A percentile compares a stretch with the other conserved stretches of the same genome.
Evolutionary conservation across 2,113 vertebrate species (phyloP).

Genomic region (Oncorhynchus keta): DNA sequence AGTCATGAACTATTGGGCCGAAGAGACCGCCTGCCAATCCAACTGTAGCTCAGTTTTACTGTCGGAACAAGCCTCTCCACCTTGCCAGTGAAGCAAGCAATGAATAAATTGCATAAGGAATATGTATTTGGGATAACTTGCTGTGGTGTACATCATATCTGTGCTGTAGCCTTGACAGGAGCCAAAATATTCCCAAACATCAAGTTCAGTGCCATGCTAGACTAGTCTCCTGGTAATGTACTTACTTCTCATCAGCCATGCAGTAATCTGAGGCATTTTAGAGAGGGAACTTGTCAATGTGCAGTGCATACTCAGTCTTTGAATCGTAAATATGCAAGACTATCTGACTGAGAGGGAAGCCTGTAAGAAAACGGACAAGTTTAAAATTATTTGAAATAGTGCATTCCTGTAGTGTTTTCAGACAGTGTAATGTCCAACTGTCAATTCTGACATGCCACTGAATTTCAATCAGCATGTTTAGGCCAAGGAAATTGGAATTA

Average conservation of each 20-base stretch:
- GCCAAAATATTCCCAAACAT: neutral
- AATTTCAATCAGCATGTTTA: constrained; percentile 36
- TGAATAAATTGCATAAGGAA: constrained; percentile 15
- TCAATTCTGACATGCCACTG: constrained; percentile 30
- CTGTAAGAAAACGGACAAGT: constrained; percentile 13
- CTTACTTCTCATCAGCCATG: neutral
- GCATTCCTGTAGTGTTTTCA: constrained; percentile 28
- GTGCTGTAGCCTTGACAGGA: neutral
- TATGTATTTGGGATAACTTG: neutral
- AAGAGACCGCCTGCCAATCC: neutral
- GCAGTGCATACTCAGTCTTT: neutral
- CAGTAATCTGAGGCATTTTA: neutral
- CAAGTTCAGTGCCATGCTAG: neutral
- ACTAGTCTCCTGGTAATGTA: neutral
- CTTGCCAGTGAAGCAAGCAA: neutral
- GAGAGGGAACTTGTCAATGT: neutral
- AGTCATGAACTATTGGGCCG: neutral
- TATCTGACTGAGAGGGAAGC: neutral
- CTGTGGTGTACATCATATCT: neutral
- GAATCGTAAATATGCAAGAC: neutral
- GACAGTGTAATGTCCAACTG: constrained; percentile 7
- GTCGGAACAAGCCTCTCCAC: neutral
- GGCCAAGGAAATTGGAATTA: constrained; percentile 31
- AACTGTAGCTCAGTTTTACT: neutral
- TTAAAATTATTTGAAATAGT: constrained; percentile 22